Percentiles rank a stretch among this genome's conserved stretches.
phyloP scores from a whole-genome alignment of 2,888 invertebrate species.

The Ditylenchus weischeri region DNA sequence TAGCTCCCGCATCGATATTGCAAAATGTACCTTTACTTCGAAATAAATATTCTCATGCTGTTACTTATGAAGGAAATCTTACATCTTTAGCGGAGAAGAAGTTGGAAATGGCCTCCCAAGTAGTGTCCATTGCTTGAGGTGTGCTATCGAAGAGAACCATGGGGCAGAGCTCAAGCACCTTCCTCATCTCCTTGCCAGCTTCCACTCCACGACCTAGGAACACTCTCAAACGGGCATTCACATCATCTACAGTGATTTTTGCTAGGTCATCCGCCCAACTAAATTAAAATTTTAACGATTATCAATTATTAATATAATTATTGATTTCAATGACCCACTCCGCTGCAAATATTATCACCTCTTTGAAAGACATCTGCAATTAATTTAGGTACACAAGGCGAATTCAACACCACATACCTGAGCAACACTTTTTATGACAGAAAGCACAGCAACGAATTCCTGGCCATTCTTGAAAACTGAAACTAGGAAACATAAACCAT shows the following conservation, averaged over 20 bases:
- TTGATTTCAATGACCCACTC: constrained; percentile 34
- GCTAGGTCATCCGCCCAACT: constrained; percentile 30
- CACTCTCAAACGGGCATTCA: constrained; percentile 25
- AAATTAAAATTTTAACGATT: constrained; percentile 15
- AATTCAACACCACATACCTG: too few relatives aligned
- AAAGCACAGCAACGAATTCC: too few relatives aligned
- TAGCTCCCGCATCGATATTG: too few relatives aligned
- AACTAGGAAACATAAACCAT: not conserved
- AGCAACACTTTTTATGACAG: too few relatives aligned
- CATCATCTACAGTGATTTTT: constrained; percentile 15
- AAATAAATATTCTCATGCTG: too few relatives aligned
- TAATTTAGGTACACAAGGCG: not conserved
- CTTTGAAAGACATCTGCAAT: constrained; percentile 14
- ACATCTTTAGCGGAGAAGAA: constrained; percentile 28
- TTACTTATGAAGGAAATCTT: not conserved
- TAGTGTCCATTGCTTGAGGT: constrained; percentile 25
- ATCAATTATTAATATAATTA: too few relatives aligned
- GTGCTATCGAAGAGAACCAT: constrained; percentile 30
- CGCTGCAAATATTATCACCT: constrained; percentile 39
- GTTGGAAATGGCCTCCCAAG: constrained; percentile 24
- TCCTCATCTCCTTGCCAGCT: constrained; percentile 26
- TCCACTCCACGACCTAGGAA: constrained; percentile 31
- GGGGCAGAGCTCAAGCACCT: constrained; percentile 32
- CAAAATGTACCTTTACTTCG: too few relatives aligned
- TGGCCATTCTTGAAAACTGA: too few relatives aligned